Base-by-base conservation (phyloP, 2,113 vertebrate genomes). In the Bostrychus sinensis region DNA sequence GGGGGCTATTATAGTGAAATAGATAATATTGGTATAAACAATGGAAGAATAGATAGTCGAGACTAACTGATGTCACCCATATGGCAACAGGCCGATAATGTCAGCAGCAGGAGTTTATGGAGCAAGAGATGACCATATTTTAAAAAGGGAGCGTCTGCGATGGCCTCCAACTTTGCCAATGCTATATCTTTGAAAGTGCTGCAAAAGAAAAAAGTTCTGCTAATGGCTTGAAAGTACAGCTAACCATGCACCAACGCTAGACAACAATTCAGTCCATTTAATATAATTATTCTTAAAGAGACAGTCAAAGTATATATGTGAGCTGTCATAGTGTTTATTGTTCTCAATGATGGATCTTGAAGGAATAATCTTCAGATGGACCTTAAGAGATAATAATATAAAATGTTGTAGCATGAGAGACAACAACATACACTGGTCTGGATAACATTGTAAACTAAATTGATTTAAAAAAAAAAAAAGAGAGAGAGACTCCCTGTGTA, bases 61-160 rank as follows among this genome's bases (percentile, higher is more conserved):
- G 45, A 13, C 22, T n/a, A 11, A 12, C 25, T 20, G 22, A 22
- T 46, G 43, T 46, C 43, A 46, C 43, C 43, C 5, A 12, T 22
- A 46, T 46, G 43, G 43, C 43, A 46, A 5, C 17, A 20, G 45
- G 45, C 45, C 22, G 13, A 13, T 25, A 48, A 23, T 20, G 45
- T 48, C 45, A 48, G 45, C 45, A 48, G 22, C 45, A 6, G 45
- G 19, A 2, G 45, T 48, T 48, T 48, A 48, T 48, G 45, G 22
- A 48, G 22, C 45, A 25, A 20, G 45, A 48, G 25, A 48, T 48
- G 23, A 22, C 22, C 13, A 23, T 48, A 48, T 48, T 48, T 48
- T 25, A 48, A 48, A 48, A 25, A 26, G 22, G 12, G 20, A 25
- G 22, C 3, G 45, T 25, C 11, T 23, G 45, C 25, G 45, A 48